These are phyloP conservation scores for Symphodus melops DNA, from an alignment of 2,113 vertebrate genomes.

Conservation along the genomic window DNA sequence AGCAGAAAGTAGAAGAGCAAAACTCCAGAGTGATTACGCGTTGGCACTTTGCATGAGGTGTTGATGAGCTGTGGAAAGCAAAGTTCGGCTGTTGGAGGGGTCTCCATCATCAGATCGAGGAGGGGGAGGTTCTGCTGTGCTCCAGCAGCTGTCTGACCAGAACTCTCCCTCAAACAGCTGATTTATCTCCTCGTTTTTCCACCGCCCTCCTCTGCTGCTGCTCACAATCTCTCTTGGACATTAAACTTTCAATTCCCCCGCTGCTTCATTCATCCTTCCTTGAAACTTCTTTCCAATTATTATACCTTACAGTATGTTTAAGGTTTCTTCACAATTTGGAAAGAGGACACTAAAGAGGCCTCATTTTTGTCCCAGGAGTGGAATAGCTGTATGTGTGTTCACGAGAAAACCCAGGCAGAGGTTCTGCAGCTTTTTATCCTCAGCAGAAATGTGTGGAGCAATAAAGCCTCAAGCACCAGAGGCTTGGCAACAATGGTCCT, in stretches of 20 bases:
- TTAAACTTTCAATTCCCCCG: background rate
- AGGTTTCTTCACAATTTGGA: background rate
- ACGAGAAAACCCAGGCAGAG: no score
- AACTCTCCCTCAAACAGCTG: background rate
- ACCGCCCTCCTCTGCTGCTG: background rate
- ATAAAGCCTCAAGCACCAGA: no score
- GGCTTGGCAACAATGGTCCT: no score
- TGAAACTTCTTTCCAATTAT: background rate
- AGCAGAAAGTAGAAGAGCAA: constrained; percentile 43
- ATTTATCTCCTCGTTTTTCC: constrained; percentile 17
- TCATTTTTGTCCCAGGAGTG: background rate
- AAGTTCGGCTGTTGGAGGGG: constrained; percentile 11
- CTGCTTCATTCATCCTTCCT: background rate
- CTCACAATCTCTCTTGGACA: background rate
- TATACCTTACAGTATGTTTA: background rate
- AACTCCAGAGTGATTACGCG: constrained; percentile 12
- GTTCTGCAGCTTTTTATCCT: no score
- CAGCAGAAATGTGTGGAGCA: no score
- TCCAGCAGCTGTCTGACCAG: constrained; percentile 11
- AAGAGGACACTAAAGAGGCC: background rate
- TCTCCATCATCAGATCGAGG: constrained; percentile 25
- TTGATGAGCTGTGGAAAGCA: constrained; percentile 58
- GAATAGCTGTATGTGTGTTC: no score
- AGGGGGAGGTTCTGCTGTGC: constrained; percentile 1
- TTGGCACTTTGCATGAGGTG: constrained; percentile 41